Conservation (phyloP, 2,888 invertebrate genomes). For the Sthenelais limicola region DNA sequence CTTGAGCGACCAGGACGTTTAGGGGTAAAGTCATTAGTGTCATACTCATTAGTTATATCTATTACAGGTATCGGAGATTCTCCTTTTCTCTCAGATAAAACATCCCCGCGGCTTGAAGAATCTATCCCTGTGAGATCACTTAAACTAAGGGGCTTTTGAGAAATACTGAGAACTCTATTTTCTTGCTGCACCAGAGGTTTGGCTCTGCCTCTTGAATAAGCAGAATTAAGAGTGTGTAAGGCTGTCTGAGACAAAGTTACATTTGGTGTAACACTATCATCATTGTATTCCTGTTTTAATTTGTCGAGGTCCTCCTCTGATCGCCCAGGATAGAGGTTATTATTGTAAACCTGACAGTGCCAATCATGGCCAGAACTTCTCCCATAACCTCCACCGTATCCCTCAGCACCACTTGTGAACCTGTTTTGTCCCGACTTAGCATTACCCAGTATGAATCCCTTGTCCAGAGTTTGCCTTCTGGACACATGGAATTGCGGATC, state of each 20-base stretch:
- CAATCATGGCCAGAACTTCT: conserved; percentile 15
- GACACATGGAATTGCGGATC: background rate
- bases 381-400: no score
- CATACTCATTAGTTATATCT: conserved; percentile 9
- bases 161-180: background rate
- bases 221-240: background rate
- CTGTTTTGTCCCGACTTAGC: no score
- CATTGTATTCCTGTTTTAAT: no score
- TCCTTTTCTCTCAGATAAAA: background rate
- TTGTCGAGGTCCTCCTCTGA: no score
- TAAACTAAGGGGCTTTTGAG: background rate
- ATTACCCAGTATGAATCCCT: no score
- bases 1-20: background rate
- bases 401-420: no score
- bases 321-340: background rate
- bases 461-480: no score
- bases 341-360: background rate
- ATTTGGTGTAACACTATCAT: no score
- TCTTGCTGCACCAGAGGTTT: background rate
- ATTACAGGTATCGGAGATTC: conserved; percentile 13
- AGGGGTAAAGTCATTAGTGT: conserved; percentile 3
- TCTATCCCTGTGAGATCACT: background rate
- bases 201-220: background rate
- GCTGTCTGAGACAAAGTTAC: conserved; percentile 13
- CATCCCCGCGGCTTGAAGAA: background rate